Evolutionary conservation across 2,797 vertebrate genomes (phyloP), one percentile per base, ranked within the genome.

Genomic region (Notoglanidium macrostoma): DNA sequence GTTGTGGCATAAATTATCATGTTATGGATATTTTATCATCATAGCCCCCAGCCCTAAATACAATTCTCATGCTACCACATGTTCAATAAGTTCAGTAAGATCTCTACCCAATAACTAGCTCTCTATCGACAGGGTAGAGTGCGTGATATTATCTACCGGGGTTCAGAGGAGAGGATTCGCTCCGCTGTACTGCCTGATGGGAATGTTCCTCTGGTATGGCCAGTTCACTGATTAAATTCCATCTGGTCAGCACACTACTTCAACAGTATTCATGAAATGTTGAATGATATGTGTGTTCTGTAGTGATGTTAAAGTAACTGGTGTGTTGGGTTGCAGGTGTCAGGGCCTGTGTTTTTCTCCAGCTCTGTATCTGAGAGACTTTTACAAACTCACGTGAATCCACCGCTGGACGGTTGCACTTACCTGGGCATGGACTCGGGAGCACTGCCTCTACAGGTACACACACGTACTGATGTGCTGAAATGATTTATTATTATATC

Each of bases 391-490:
- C 97, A 98, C 0, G 97, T 98, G 84, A 93, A 94, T 57, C 94
- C 98, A 1, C 98, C 98, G 0, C 93, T 99, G 92, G 96, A 99
- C 0, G 97, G 97, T 86, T 99, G 98, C 93, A 99, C 98, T 35
- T 99, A 99, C 91, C 93, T 98, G 94, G 98, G 98, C 57, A 93
- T 98, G 93, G 98, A 99, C 92, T 99, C 98, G 0, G 98, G 98
- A 81, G 97, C 97, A 67, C 96, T 93, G 0, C 95, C 98, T 80
- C 92, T 98, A n/a, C 96, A 98, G 97, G 98, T 99, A 89, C 87
- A 74, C 21, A 44, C 49, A 61, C 85, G 11, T 1, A 35, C 35
- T 17, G 6, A 46, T 29, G 14, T 51, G 15, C 8, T n/a, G 32
- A 79, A 5, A 21, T 21, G 5, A 80, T 57, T 10, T 21, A 79